phyloP scores from a whole-genome alignment of 1,140 invertebrate genomes.

The Drosophila pachea region DNA sequence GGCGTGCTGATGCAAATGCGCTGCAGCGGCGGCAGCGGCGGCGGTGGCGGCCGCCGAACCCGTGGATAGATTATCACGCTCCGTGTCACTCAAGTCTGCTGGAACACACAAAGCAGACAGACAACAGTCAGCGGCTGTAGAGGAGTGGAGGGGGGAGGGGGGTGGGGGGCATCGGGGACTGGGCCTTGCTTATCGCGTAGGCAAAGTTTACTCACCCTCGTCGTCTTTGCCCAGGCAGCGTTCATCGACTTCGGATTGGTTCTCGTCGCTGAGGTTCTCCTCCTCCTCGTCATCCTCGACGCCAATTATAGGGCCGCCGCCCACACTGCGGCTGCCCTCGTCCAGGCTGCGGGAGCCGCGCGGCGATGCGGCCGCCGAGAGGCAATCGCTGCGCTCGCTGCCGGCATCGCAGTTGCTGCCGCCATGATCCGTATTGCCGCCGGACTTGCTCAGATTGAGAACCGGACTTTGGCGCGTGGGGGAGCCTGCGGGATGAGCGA shows the following conservation, averaged over 20 bases:
- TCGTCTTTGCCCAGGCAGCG: conserved; percentile 88
- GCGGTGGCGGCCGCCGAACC: conserved; percentile 66
- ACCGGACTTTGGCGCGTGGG: conserved; percentile 94
- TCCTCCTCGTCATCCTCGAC: conserved; percentile 84
- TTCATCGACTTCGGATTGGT: conserved; percentile 81
- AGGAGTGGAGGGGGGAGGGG: not conserved
- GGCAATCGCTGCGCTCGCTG: conserved; percentile 81
- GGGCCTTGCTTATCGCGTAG: conserved; percentile 34
- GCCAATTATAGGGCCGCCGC: conserved; percentile 81
- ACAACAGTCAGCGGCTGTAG: not conserved
- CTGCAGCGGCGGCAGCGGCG: conserved; percentile 62
- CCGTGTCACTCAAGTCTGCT: conserved; percentile 76
- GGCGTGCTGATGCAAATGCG: conserved; percentile 69
- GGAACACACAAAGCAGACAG: conserved; percentile 80
- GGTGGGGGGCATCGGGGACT: conserved; percentile 32
- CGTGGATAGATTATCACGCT: conserved; percentile 77
- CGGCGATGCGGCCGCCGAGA: conserved; percentile 80
- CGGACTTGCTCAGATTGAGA: conserved; percentile 92
- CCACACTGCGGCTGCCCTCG: conserved; percentile 78
- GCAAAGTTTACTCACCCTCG: conserved; percentile 83
- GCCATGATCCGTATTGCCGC: conserved; percentile 80
- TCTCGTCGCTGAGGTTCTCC: conserved; percentile 92
- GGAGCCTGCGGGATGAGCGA: conserved; percentile 82
- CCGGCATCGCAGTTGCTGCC: conserved; percentile 81
- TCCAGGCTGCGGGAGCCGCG: conserved; percentile 70